Base-by-base conservation (phyloP, 1,140 invertebrate species). In the Drosophila ogumai region DNA sequence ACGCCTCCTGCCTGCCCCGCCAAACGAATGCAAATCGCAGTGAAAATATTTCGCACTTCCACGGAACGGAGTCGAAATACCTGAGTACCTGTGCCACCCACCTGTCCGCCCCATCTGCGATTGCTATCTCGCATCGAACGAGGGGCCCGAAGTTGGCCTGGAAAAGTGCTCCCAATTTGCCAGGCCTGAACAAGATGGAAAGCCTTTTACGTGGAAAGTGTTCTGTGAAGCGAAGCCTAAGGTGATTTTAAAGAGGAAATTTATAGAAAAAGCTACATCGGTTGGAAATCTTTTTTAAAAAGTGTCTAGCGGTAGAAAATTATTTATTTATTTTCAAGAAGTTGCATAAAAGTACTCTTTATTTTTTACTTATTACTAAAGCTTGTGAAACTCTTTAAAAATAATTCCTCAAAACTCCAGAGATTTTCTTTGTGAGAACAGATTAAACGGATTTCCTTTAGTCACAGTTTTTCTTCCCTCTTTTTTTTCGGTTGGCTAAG, bases 11-110 rank as follows among this genome's bases (percentile, higher is more conserved):
- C 43, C 6, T 15, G 13, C 56, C 41, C 31, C 36, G 15, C 31
- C 22, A 59, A 59, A 67, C 65, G 69, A 75, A 87, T 79, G 84
- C 82, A 87, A 87, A 88, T 85, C 85, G 80, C 77, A 50, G 73
- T 61, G 85, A 77, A 87, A 88, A 88, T 84, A 88, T 90, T 88
- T 88, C 81, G 76, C 84, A 88, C 84, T 90, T 88, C 68, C 80
- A 80, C 40, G 72, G 58, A 81, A 69, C 67, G 50, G 60, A 73
- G 59, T 41, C 44, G 46, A 25, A 68, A 52, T 28, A 40, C 59
- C 47, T 32, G 3, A 0, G 6, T 8, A 25, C 43, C 44, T 66
- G 22, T 5, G n/a, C 13, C 58, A 59, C 47, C 44, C 44, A 57
- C 13, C 34, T 55, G 52, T 55, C 61, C 61, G 44, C 68, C 36